phyloP scores from a whole-genome alignment of 2,797 vertebrate species.

The Falco columbarius region DNA sequence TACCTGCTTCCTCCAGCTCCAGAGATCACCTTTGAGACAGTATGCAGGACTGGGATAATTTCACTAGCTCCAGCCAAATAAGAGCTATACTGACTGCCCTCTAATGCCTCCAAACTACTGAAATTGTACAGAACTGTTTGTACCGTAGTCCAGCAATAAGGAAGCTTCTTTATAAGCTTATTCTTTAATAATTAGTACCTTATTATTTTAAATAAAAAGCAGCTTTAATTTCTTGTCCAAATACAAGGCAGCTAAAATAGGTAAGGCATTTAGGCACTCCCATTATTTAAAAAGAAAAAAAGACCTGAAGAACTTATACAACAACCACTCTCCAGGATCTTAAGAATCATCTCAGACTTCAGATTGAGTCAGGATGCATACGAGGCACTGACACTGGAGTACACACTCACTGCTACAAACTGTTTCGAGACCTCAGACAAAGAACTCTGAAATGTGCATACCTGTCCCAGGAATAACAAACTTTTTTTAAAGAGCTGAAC shows the following conservation, averaged over 20 bases:
- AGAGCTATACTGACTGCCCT: not conserved
- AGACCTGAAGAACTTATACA: not conserved
- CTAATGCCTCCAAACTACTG: not conserved
- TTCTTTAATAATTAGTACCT: not conserved
- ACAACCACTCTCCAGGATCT: not conserved
- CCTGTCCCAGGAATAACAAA: not conserved
- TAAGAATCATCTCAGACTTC: not conserved
- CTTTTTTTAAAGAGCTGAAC: not conserved
- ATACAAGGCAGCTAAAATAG: not conserved
- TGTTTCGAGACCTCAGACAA: not conserved
- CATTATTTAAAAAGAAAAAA: not conserved
- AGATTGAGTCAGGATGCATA: not conserved
- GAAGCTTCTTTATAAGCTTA: not conserved
- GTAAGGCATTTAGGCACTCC: not conserved
- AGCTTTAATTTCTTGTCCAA: not conserved
- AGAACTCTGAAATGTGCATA: not conserved
- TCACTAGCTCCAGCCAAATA: not conserved
- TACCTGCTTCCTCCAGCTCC: not conserved
- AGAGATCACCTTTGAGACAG: not conserved
- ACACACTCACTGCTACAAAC: not conserved
- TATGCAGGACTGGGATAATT: not conserved
- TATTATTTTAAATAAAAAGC: not conserved
- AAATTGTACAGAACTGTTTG: not conserved
- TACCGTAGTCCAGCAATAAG: not conserved
- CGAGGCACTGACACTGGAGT: too few species aligned